phyloP scores from a whole-genome alignment of 1,140 invertebrate genomes.

The Choristoneura fumiferana region DNA sequence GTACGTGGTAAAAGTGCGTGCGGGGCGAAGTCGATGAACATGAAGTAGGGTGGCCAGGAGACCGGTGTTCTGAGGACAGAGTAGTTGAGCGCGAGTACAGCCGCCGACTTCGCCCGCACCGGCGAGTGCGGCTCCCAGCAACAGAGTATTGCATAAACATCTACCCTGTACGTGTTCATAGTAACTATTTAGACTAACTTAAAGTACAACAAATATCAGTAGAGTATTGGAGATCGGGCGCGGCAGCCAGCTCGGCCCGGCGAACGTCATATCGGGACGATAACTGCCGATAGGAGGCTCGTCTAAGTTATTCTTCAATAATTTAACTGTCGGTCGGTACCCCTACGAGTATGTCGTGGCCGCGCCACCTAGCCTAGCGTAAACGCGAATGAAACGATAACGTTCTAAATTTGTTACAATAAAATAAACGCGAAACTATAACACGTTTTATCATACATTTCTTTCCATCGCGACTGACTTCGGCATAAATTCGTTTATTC shows the following conservation, averaged over 20 bases:
- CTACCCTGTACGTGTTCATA: conserved; percentile 76
- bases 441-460: conserved; percentile 54
- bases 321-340: conserved; percentile 52
- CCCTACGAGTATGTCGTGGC: conserved; percentile 64
- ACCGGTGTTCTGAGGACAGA: not conserved
- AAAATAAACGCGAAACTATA: conserved; percentile 69
- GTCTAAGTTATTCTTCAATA: conserved; percentile 52
- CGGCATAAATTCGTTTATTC: conserved; percentile 70
- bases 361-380: conserved; percentile 72
- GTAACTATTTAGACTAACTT: conserved; percentile 68
- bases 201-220: conserved; percentile 67
- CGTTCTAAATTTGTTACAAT: conserved; percentile 66
- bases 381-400: conserved; percentile 68
- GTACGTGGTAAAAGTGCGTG: not conserved
- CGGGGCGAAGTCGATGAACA: not conserved
- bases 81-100: not conserved
- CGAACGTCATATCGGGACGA: conserved; percentile 41
- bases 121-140: conserved; percentile 54
- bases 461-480: conserved; percentile 29
- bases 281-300: conserved; percentile 34
- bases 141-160: conserved; percentile 71
- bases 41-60: conserved; percentile 24
- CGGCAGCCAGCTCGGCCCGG: conserved; percentile 35
- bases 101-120: conserved; percentile 28
- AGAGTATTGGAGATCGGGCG: conserved; percentile 46